Evolutionary conservation across 2,888 invertebrate species (phyloP), one percentile per base, ranked within the genome.

Genomic region (Agrotis exclamationis): DNA sequence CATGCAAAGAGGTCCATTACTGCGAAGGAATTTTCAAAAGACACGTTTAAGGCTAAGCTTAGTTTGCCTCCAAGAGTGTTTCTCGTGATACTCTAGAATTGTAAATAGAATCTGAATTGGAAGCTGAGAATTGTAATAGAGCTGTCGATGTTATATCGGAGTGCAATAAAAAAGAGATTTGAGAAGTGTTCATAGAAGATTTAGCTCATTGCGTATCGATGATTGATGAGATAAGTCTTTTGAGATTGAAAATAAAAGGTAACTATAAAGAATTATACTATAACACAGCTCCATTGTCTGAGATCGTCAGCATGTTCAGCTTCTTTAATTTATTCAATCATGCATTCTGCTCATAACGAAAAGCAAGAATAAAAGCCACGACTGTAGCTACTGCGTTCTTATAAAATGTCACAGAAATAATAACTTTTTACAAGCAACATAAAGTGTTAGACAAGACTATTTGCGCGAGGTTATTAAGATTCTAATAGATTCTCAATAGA

Each of bases 1-100:
- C 80, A 80, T 78, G 80, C 70, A 78, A 80, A 78, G 80, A 78
- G 70, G 70, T 76, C 77, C 62, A 78, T 78, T 78, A 80, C 77
- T 51, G 70, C 39, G 80, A 58, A 67, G 50, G 64, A 65, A 62
- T 80, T 76, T 80, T 80, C 57, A 80, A 78, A 78, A 80, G 80
- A 78, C 76, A 77, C 70, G 64, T 75, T 80, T 78, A 65, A 80
- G 57, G 70, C 57, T 58, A 50, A 75, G 80, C 76, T 78, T 76
- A 70, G 80, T 75, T 78, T 62, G n/a, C 62, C 22, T 69, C 24
- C 20, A 78, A 59, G 64, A 75, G 76, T 54, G 76, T 58, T 64
- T 50, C 48, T 28, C 20, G 48, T 62, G 64, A 51, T 44, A 48
- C 63, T 80, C 48, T 39, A n/a, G 63, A 50, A 80, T 54, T 48